These are phyloP conservation scores for Platynereis dumerilii DNA, from an alignment of 2,888 invertebrate species.

Conservation along the genomic window DNA sequence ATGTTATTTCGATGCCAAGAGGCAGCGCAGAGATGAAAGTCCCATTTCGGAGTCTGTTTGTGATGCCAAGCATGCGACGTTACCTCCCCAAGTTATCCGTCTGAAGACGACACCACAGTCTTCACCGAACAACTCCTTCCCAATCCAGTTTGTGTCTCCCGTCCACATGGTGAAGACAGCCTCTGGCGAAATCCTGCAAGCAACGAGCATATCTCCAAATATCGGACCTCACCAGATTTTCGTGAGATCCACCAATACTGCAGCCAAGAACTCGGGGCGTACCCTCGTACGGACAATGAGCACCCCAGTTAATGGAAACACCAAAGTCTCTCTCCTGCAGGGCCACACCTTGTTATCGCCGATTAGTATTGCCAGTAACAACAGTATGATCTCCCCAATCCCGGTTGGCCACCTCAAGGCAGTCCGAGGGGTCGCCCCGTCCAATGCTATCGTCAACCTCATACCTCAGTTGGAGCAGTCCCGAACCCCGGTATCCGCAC, in stretches of 20 bases:
- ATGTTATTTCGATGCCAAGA: conserved; percentile 15
- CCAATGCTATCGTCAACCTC: conserved; percentile 19
- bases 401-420: background rate
- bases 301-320: background rate
- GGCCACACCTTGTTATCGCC: background rate
- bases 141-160: no score
- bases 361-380: background rate
- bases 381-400: no score
- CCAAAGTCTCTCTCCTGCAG: conserved; percentile 4
- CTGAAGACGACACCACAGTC: no score
- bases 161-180: no score
- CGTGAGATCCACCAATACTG: background rate
- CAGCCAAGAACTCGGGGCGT: background rate
- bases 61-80: no score
- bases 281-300: background rate
- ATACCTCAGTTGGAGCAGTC: conserved; percentile 11
- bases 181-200: no score
- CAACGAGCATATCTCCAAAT: no score
- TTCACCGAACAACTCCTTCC: no score
- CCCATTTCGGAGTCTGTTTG: background rate
- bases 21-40: conserved; percentile 7
- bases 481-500: no score
- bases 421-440: conserved; percentile 1
- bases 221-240: background rate
- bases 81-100: no score